Evolutionary conservation across 2,888 invertebrate species (phyloP).

Genomic region (Leucophenga maculata): DNA sequence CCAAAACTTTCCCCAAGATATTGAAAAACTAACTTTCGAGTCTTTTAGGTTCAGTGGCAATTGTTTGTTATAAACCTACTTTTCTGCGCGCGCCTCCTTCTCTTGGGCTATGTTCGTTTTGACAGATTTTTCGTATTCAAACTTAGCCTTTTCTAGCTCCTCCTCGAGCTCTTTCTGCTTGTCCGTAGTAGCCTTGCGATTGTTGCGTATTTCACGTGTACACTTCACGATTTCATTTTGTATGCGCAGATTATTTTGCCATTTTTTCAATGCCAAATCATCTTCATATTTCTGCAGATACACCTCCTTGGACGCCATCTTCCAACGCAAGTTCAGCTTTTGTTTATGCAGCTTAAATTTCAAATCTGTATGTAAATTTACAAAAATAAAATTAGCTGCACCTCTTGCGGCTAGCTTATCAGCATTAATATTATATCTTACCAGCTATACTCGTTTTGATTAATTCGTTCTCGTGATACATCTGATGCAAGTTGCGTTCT

Average conservation of each 20-base stretch:
- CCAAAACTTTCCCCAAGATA: no score
- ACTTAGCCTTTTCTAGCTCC: constrained; percentile 46
- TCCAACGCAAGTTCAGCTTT: constrained; percentile 44
- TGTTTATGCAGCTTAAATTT: constrained; percentile 20
- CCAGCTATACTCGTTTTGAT: constrained; percentile 34
- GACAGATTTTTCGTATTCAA: constrained; percentile 44
- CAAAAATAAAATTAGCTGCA: no score
- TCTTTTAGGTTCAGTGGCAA: no score
- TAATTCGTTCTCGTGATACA: constrained; percentile 44
- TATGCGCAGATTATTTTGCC: constrained; percentile 53
- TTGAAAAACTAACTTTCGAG: no score
- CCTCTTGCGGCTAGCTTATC: no score
- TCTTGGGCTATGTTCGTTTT: constrained; percentile 51
- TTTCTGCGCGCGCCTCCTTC: constrained; percentile 60
- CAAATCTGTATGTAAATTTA: constrained; percentile 16
- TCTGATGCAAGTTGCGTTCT: constrained; percentile 45
- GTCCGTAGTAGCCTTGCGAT: constrained; percentile 46
- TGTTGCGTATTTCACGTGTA: constrained; percentile 45
- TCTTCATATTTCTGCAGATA: constrained; percentile 45
- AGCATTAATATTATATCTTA: background rate
- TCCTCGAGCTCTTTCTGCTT: constrained; percentile 54
- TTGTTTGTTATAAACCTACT: constrained; percentile 49
- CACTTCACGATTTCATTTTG: constrained; percentile 52
- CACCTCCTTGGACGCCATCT: constrained; percentile 38
- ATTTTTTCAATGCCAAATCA: constrained; percentile 48